Base-by-base conservation (phyloP, 2,888 invertebrate species). In the Stratiomys singularior region DNA sequence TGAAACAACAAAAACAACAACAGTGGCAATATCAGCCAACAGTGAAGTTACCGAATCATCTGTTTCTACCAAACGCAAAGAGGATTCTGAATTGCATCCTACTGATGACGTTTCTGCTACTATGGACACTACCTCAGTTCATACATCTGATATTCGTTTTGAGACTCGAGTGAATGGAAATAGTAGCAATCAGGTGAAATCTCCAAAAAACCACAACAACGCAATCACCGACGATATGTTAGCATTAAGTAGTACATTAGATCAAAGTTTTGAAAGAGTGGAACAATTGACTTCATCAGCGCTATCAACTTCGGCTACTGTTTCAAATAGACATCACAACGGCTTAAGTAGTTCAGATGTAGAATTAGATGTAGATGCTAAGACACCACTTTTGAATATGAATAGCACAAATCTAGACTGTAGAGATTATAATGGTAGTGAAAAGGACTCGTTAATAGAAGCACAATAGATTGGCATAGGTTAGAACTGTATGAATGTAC, bases 151-250 rank as follows among this genome's bases (percentile, higher is more conserved):
- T 1, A 56, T 47, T 23, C 13, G 46, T 13, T 25, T 67, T 25
- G 37, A 46, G 4, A 52, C 52, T 37, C 30, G 63, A 85, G 80
- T 84, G 84, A 66, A 83, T 85, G 5, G 82, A 85, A 76, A 82
- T 86, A 46, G 81, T 86, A 63, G 25, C 15, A 7, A 11, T 4
- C 15, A 18, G 15, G 18, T 18, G 9, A 13, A 7, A 81, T 82
- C 84, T 83, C 80, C 81, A 23, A 78, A 77, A 71, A 72, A 15
- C n/a, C 4, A 60, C 4, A 71, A 71, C 23, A 80, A 78, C 67
- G 64, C 78, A 47, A 74, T 56, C 77, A 69, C 58, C 37, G 46
- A 21, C 27, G 28, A 78, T 30, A 60, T 79, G 46, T 67, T 77
- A 63, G 60, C 78, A 30, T 46, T 77, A 27, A 77, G 30, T 25